Conservation (phyloP, 2,113 vertebrate species). For the Haemorhous mexicanus region DNA sequence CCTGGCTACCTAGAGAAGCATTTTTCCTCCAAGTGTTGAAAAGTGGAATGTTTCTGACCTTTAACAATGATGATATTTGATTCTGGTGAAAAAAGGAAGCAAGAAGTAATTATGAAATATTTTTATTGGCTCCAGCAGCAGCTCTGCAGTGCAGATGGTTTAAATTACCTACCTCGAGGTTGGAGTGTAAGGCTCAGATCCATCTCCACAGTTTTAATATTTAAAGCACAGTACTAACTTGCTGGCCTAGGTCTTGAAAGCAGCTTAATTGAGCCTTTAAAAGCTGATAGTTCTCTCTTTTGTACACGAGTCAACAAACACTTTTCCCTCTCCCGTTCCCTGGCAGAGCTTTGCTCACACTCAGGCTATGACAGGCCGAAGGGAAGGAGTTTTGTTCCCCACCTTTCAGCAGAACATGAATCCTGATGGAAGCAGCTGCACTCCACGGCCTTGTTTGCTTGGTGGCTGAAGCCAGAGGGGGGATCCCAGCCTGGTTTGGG, state of each 20-base stretch:
- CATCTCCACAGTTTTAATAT: background rate
- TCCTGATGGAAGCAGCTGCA: background rate
- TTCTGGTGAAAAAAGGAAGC: conserved; percentile 58
- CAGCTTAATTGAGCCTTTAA: background rate
- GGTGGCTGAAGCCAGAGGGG: background rate
- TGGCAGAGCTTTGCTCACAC: background rate
- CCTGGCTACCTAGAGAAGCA: background rate
- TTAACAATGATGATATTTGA: conserved; percentile 54
- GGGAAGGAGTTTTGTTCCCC: background rate
- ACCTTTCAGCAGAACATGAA: background rate
- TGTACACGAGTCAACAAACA: background rate
- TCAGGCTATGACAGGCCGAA: background rate
- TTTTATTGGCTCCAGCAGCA: conserved; percentile 59
- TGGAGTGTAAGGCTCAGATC: background rate
- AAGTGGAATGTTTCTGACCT: conserved; percentile 49
- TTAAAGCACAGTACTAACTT: background rate
- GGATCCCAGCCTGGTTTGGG: background rate
- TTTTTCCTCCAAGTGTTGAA: background rate
- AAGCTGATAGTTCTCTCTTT: background rate
- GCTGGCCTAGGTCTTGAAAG: background rate
- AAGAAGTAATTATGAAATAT: conserved; percentile 54
- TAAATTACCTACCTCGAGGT: conserved; percentile 32
- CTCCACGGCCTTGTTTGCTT: background rate
- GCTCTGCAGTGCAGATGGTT: conserved; percentile 46
- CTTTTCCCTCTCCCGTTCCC: background rate